A percentile compares a stretch with the other conserved stretches of the same genome.
Evolutionary conservation across 2,888 invertebrate genomes (phyloP).

Genomic region (Nymphalis c-album): DNA sequence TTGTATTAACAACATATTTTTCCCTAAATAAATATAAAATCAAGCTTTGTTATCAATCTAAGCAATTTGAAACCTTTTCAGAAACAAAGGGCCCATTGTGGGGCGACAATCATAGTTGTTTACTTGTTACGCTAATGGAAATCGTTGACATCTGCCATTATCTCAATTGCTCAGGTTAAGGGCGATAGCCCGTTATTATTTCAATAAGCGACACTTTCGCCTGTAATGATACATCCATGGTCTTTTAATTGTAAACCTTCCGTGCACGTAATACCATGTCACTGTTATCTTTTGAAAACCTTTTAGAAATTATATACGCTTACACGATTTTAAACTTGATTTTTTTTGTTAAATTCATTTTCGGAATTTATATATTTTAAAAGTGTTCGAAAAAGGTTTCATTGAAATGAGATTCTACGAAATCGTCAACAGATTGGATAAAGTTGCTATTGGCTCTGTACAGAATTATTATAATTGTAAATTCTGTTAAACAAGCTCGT

Average conservation of each 20-base stretch:
- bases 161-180: conserved; percentile 43
- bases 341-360: too few species aligned
- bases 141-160: conserved; percentile 51
- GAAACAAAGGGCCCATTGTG: conserved; percentile 32
- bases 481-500: background rate
- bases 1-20: too few species aligned
- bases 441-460: too few species aligned
- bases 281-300: conserved; percentile 20
- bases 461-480: background rate
- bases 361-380: background rate
- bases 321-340: too few species aligned
- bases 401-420: too few species aligned
- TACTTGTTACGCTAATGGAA: conserved; percentile 50
- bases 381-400: background rate
- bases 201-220: conserved; percentile 41
- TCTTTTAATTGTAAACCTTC: conserved; percentile 34
- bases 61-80: conserved; percentile 23
- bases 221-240: conserved; percentile 21
- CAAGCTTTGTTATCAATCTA: conserved; percentile 11
- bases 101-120: conserved; percentile 41
- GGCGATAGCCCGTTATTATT: conserved; percentile 43
- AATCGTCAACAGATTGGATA: too few species aligned
- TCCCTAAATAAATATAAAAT: too few species aligned
- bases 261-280: conserved; percentile 9
- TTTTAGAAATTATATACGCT: background rate